Base-by-base conservation (phyloP, 2,888 invertebrate species). In the Meteorus colon region DNA sequence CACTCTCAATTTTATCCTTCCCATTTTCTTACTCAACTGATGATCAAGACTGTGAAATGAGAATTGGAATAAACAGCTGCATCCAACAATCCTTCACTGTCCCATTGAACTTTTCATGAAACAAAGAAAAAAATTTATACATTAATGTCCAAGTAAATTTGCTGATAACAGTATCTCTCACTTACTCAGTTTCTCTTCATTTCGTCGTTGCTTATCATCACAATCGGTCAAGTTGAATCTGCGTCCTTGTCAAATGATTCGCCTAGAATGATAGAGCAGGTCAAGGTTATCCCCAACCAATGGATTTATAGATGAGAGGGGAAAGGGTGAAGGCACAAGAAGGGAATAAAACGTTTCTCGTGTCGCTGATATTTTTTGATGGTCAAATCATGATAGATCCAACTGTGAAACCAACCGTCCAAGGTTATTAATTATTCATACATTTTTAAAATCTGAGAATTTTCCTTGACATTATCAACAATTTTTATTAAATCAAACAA, bases 171-270 rank as follows among this genome's bases (percentile, higher is more conserved):
- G 8, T 10, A 4, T 41, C 41, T 12, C 41, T 12, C 41, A 41
- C 41, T 41, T 12, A 59, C 10, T n/a, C 12, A 2, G 59, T 19
- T 59, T 27, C 27, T 24, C 19, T 16, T 31, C 14, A 63, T 12
- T 63, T 19, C 51, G 41, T 37, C 24, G n/a, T n/a, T 69, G 19
- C 45, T 55, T 76, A 77, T 76, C 76, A 77, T 81, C 80, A 74
- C 82, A 85, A 83, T 82, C 82, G 82, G 84, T 85, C 85, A 85
- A 84, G 85, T 84, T 83, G 85, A 85, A 82, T 80, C 79, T 78
- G 79, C 78, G 81, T 81, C 86, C 85, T 86, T 85, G 85, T 79
- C 79, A 68, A 69, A 75, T 78, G 81, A 78, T 83, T 85, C 76
- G 82, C 80, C 73, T 73, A 73, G 68, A 75, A 80, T 27, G 12